Evolutionary conservation across 2,888 invertebrate genomes (phyloP).

Genomic region (Amaurobius ferox): DNA sequence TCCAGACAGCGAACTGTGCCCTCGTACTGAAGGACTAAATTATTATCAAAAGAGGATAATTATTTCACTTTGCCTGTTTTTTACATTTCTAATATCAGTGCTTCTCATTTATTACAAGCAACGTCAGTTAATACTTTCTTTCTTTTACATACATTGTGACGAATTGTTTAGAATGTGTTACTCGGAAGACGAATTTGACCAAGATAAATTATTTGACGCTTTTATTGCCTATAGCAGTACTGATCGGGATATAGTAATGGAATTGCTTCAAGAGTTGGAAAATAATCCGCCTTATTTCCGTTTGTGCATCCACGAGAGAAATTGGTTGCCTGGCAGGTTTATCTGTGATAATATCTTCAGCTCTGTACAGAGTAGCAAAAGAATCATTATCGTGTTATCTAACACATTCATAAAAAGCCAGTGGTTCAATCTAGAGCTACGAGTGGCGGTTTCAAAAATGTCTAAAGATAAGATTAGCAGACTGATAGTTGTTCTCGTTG

Average conservation of each 20-base stretch:
- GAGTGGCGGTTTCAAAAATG: constrained; percentile 74
- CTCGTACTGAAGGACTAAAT: not conserved
- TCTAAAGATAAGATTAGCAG: constrained; percentile 74
- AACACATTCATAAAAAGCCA: constrained; percentile 74
- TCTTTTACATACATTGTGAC: constrained; percentile 73
- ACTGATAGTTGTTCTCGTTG: constrained; percentile 74
- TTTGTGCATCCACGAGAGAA: constrained; percentile 75
- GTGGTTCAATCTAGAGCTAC: constrained; percentile 75
- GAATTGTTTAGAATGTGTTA: constrained; percentile 72
- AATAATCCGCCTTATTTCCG: constrained; percentile 66
- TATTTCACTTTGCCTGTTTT: constrained; percentile 45
- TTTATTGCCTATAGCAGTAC: constrained; percentile 74
- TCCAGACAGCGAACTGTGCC: constrained; percentile 32
- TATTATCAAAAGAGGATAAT: constrained; percentile 33
- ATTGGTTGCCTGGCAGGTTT: constrained; percentile 74
- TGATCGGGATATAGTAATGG: constrained; percentile 73
- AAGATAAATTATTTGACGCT: constrained; percentile 74
- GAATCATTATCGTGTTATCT: constrained; percentile 74
- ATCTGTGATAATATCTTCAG: constrained; percentile 74
- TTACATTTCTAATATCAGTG: constrained; percentile 54
- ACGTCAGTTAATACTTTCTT: constrained; percentile 73
- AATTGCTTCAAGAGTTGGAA: constrained; percentile 73
- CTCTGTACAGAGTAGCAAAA: constrained; percentile 74
- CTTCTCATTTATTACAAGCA: constrained; percentile 73
- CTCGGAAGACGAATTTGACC: constrained; percentile 71